phyloP scores from a whole-genome alignment of 2,888 invertebrate genomes.

The Lacanobia oleracea region DNA sequence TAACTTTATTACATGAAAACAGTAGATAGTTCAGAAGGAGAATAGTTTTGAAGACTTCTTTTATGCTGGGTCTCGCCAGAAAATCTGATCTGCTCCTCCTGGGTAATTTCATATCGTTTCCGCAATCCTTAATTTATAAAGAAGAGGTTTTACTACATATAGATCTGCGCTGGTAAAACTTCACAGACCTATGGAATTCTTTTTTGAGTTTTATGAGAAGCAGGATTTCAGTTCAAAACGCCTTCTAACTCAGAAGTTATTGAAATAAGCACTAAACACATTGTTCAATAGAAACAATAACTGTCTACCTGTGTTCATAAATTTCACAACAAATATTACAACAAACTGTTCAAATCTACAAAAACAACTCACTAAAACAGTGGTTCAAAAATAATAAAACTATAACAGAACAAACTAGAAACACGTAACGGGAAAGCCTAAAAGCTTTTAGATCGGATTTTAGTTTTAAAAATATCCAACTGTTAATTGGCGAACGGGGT shows the following conservation, averaged over 20 bases:
- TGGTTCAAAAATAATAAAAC: slow-evolving; percentile 9
- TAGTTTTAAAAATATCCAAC: slow-evolving; percentile 37
- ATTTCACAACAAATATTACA: background rate
- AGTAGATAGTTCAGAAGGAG: background rate
- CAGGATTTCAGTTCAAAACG: no score
- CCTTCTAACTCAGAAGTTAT: no score
- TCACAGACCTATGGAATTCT: no score
- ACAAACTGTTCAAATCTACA: background rate
- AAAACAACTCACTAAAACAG: slow-evolving; percentile 2
- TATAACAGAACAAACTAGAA: slow-evolving; percentile 31
- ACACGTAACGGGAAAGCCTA: slow-evolving; percentile 20
- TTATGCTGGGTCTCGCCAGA: no score
- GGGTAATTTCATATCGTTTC: no score
- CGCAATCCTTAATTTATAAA: no score
- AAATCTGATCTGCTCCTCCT: no score
- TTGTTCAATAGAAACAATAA: background rate
- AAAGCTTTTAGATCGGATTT: slow-evolving; percentile 45
- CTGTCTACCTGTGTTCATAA: background rate
- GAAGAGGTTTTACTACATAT: no score
- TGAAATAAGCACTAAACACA: no score
- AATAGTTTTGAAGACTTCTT: no score
- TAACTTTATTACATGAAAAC: slow-evolving; percentile 1
- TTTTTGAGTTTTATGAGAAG: no score
- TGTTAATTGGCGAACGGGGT: slow-evolving; percentile 31
- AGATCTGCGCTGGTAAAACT: no score